phyloP scores from a whole-genome alignment of 2,797 vertebrate genomes.

The Enteromius mattozi region DNA sequence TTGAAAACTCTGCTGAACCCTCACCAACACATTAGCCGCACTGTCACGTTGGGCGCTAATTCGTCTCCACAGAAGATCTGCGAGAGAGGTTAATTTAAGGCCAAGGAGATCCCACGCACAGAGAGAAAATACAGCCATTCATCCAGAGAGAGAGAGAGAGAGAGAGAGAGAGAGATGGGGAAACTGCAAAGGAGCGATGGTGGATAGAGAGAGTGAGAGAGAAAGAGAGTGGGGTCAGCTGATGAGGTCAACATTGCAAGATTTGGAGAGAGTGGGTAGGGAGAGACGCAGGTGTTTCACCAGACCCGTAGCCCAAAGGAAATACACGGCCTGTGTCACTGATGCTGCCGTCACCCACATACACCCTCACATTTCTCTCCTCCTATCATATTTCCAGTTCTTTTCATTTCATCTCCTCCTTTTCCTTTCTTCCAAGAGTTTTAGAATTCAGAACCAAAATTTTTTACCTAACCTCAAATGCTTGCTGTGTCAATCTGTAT shows the following conservation, averaged over 20 bases:
- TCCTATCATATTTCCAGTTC: constrained; percentile 11
- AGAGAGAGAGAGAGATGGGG: constrained; percentile 33
- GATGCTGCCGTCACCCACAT: constrained; percentile 34
- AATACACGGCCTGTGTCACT: constrained; percentile 44
- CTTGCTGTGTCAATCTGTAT: constrained; percentile 1
- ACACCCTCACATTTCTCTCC: constrained; percentile 13
- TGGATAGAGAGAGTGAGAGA: constrained; percentile 23
- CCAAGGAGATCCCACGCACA: constrained; percentile 54
- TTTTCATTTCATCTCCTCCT: constrained; percentile 18
- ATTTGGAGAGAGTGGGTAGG: constrained; percentile 40
- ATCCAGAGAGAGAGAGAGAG: constrained; percentile 36
- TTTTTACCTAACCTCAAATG: background rate
- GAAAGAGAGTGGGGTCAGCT: constrained; percentile 46
- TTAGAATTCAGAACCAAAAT: background rate
- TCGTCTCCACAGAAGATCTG: constrained; percentile 52
- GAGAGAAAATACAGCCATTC: constrained; percentile 47
- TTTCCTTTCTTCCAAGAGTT: background rate
- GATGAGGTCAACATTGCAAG: constrained; percentile 41
- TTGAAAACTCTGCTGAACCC: constrained; percentile 54
- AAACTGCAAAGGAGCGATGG: constrained; percentile 33
- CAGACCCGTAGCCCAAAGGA: constrained; percentile 53
- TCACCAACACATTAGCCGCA: constrained; percentile 53
- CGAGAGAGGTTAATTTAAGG: constrained; percentile 61
- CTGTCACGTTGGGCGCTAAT: constrained; percentile 53
- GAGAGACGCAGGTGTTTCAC: constrained; percentile 61